These are phyloP conservation scores for Ptiloglossa arizonensis DNA, from an alignment of 1,140 invertebrate genomes.

Conservation along the genomic window DNA sequence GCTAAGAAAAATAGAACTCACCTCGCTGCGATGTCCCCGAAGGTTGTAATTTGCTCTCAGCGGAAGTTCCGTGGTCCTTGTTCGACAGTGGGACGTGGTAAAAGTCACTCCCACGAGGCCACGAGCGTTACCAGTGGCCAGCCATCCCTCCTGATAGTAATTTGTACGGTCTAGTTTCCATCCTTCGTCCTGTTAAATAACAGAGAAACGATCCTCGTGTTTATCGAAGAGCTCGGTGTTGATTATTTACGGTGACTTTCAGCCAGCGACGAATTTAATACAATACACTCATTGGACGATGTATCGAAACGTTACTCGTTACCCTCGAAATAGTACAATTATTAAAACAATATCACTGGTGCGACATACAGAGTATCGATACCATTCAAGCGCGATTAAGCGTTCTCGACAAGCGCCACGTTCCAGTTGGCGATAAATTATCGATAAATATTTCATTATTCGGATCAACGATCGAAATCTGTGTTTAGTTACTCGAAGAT, in stretches of 20 bases:
- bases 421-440: too few species aligned
- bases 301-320: too few species aligned
- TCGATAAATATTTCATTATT: too few species aligned
- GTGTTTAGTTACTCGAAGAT: too few species aligned
- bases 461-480: too few species aligned
- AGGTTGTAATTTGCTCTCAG: conserved; percentile 98
- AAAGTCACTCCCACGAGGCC: conserved; percentile 98
- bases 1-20: conserved; percentile 80
- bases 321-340: too few species aligned
- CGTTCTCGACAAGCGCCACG: too few species aligned
- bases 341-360: too few species aligned
- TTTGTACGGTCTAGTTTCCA: conserved; percentile 97
- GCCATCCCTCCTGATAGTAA: conserved; percentile 99
- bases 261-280: neutral
- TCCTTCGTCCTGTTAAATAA: conserved; percentile 88
- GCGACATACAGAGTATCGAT: too few species aligned
- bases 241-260: neutral
- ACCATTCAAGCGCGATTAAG: too few species aligned
- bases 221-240: neutral
- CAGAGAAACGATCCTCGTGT: conserved; percentile 12
- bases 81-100: conserved; percentile 94
- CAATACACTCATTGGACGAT: too few species aligned
- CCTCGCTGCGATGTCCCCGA: conserved; percentile 97
- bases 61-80: conserved; percentile 89
- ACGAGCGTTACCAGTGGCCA: conserved; percentile 96